Evolutionary conservation across 2,797 vertebrate species (phyloP), one percentile per base, ranked within the genome.

Genomic region (Sarcophilus harrisii): DNA sequence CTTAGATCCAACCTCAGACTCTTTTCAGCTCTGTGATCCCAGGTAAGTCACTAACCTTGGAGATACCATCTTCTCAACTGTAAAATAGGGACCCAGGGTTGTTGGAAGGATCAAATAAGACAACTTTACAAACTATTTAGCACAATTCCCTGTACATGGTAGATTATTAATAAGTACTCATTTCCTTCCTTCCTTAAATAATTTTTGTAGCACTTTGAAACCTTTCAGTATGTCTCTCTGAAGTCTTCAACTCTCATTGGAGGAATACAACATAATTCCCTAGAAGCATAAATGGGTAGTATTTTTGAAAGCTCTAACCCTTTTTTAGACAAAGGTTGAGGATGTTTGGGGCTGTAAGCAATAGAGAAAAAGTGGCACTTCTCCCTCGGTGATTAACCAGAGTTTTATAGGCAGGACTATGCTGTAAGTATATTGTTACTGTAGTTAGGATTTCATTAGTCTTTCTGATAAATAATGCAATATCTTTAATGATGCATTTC

Each of bases 381-480:
- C 93, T 90, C 95, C 95, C 95, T 38, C 0, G 0, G 91, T 95
- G 62, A 97, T 55, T 96, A 95, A 98, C 96, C 81, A 28, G 93
- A 94, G 91, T 96, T 97, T 98, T 94, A 93, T 45, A 90, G 95
- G 95, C 93, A 97, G 73, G 9, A 0, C n/a, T n/a, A 45, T 95
- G 96, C 90, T 95, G 73, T 28, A 27, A 95, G 58, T 90, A 91
- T 95, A 95, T 97, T 18, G 93, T 95, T 94, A 96, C 90, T 97
- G 91, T 95, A 96, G 97, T 96, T 97, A 96, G 92, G 93, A 97
- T 98, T 98, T 98, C 98, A 98, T 98, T 98, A 98, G 97, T 96
- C 94, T 97, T 95, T 92, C 96, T 97, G 96, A 98, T 98, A 98
- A 99, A 98, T 98, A 98, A 98, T 98, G 97, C 97, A 98, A 52